Evolutionary conservation across 2,113 vertebrate genomes (phyloP), one percentile per base, ranked within the genome.

Genomic region (Phalacrocorax brasilianus): DNA sequence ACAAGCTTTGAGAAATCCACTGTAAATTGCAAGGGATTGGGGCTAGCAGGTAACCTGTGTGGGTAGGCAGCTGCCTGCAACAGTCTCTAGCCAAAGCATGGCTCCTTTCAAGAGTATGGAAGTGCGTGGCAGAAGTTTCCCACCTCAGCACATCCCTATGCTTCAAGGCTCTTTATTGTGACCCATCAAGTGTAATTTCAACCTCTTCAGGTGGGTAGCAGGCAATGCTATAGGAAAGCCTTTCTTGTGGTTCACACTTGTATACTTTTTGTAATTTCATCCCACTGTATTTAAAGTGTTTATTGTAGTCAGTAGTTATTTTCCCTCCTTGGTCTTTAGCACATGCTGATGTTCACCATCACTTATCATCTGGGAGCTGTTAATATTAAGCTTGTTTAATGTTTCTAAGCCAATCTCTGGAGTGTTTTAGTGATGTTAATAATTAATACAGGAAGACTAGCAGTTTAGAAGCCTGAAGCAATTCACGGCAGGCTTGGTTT

Each of bases 301-400:
- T 94, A 86, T 73, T 94, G 88, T 96, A 90, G 44, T 71, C 68
- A 35, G 55, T 74, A 80, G 78, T 91, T 94, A 45, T 88, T 93
- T 94, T 91, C 90, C 84, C 93, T 90, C 35, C 68, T 80, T 0
- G 0, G 55, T 83, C 85, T 93, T 97, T 91, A 96, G 72, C 90
- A 84, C 62, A 53, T 73, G 83, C 89, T 91, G 81, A 81, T 56
- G 32, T 62, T 94, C 92, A 61, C 68, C 65, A 47, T 77, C 79
- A 63, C 33, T 90, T 95, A 52, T 86, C 92, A 88, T 94, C 95
- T 87, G 95, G 93, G 90, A 97, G 50, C 85, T 82, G 78, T 97
- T 94, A 96, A 95, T 96, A 94, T 90, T 71, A 88, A 91, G 65
- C 47, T 92, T 92, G 93, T 94, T 96, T 93, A 96, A 89, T 73